Evolutionary conservation across 2,797 vertebrate species (phyloP), one percentile per base, ranked within the genome.

Genomic region (Periophthalmus magnuspinnatus): DNA sequence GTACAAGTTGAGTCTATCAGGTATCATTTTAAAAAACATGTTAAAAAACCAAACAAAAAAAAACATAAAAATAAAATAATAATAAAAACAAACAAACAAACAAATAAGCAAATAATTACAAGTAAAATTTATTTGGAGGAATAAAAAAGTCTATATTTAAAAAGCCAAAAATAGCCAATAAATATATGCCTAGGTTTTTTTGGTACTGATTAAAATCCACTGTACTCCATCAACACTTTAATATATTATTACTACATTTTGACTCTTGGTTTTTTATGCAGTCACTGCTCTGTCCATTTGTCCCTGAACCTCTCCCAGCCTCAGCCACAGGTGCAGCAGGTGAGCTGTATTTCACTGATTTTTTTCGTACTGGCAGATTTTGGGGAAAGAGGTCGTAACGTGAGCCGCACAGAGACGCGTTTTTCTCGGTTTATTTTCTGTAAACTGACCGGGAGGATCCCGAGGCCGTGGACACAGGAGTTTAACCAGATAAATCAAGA

Each of bases 321-420:
- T 45, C 17, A 0, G 11, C 61, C 13, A 21, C 52, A 52, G 2
- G 14, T 5, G 47, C 59, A 64, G 47, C 68, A 82, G 85, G 68
- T 91, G 88, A 81, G 76, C 65, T 54, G 61, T 75, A 88, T 91
- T 19, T 75, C 56, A 74, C 21, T 89, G 32, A 90, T 84, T 9
- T 79, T n/a, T 34, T 1, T 32, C 36, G 11, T 17, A 1, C 66
- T 57, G 0, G n/a, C 6, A 33, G n/a, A 17, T 62, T 83, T 75
- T 68, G 33, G 66, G 70, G 81, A 59, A n/a, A 74, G 45, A 36
- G 45, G 70, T 70, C 55, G 52, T 2, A 45, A 36, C 22, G 72
- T 48, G 67, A 62, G 41, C n/a, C n/a, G 24, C 67, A 34, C 24
- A 48, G 62, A 3, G 38, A 72, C 48, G 19, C 41, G 33, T 61